Conservation (phyloP, 2,888 invertebrate species). For the Eugnorisma glareosa region DNA sequence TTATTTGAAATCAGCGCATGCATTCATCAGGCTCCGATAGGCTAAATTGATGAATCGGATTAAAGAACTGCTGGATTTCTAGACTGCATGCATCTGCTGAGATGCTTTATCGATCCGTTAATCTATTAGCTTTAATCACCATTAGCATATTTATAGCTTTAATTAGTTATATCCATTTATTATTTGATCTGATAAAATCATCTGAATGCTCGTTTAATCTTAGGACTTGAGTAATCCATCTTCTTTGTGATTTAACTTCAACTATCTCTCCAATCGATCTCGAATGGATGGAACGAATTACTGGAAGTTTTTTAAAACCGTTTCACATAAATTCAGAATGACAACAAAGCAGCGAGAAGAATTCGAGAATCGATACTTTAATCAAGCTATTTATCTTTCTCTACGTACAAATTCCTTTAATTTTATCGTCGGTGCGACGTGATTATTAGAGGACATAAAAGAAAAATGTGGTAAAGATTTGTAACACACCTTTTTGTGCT, state of each 20-base stretch:
- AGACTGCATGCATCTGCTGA: neutral
- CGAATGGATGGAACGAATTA: slow-evolving; percentile 26
- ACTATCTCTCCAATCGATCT: neutral
- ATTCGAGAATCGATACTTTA: slow-evolving; percentile 53
- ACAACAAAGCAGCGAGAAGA: slow-evolving; percentile 33
- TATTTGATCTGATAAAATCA: neutral
- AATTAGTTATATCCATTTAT: neutral
- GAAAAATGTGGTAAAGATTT: slow-evolving; percentile 54
- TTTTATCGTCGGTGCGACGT: slow-evolving; percentile 61
- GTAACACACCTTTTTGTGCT: slow-evolving; percentile 63
- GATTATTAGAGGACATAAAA: slow-evolving; percentile 66
- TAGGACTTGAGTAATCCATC: slow-evolving; percentile 9
- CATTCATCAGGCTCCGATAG: neutral
- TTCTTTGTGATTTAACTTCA: slow-evolving; percentile 15
- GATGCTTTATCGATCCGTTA: neutral
- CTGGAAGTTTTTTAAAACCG: slow-evolving; percentile 23
- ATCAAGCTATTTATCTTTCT: slow-evolving; percentile 65
- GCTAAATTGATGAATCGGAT: neutral
- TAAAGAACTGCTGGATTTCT: neutral
- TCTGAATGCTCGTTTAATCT: slow-evolving; percentile 15
- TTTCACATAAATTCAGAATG: slow-evolving; percentile 37
- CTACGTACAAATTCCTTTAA: slow-evolving; percentile 62
- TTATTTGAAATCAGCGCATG: neutral
- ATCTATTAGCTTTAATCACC: too few species aligned
- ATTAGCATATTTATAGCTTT: too few species aligned